Conservation (phyloP, 2,888 invertebrate species). For the Acanthosepion lycidas region DNA sequence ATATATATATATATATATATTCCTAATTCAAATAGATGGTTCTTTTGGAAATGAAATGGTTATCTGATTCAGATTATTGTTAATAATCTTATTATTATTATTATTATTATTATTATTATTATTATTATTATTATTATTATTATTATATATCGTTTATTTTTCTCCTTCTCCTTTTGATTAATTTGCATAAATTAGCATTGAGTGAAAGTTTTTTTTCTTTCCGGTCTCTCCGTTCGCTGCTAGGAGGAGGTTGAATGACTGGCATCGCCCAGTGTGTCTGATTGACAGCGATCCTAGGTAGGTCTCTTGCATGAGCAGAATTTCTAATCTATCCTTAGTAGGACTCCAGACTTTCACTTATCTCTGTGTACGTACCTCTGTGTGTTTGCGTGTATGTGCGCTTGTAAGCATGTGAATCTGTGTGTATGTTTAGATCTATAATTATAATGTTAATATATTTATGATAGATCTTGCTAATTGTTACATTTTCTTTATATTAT, state of each 20-base stretch:
- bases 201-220: slow-evolving; percentile 39
- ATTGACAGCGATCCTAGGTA: slow-evolving; percentile 43
- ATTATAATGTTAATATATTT: background rate
- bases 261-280: slow-evolving; percentile 46
- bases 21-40: background rate
- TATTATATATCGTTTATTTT: background rate
- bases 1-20: no score
- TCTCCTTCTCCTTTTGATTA: background rate
- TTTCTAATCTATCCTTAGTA: slow-evolving; percentile 39
- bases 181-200: slow-evolving; percentile 6
- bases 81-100: background rate
- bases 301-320: slow-evolving; percentile 41
- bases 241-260: slow-evolving; percentile 47
- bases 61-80: background rate
- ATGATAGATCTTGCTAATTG: no score
- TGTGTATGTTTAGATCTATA: slow-evolving; percentile 10
- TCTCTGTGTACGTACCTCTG: background rate
- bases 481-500: no score
- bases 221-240: slow-evolving; percentile 43
- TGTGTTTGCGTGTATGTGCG: background rate
- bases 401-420: background rate
- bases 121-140: background rate
- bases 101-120: background rate
- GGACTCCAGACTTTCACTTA: background rate
- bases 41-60: background rate